Evolutionary conservation across 1,140 invertebrate genomes (phyloP), one percentile per base, ranked within the genome.

Genomic region (Magallana ariakensis): DNA sequence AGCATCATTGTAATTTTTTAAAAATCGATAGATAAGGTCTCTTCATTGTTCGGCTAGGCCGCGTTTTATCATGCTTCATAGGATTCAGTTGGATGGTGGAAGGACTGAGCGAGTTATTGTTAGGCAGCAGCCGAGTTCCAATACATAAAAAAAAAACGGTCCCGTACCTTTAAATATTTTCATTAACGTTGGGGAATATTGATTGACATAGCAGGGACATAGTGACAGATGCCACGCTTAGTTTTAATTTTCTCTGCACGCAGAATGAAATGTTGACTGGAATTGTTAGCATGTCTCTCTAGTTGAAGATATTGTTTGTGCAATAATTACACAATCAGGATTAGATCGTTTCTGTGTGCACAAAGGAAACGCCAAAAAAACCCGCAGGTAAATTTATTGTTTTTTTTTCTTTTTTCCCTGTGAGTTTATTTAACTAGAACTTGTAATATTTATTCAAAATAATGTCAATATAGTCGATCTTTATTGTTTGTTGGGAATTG

Each of bases 221-320:
- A 75, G 66, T 75, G 66, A 75, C 66, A 75, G 66, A 75, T 75
- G 66, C 66, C 66, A 75, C 66, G 66, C 66, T 9, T 75, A 26
- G 22, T 75, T 75, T 33, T 75, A 75, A 26, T 75, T 75, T 22
- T 75, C 66, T 8, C 22, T 46, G 33, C 33, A 5, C 22, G 66
- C 33, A 33, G 11, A 19, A 15, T 75, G 66, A 75, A 75, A 75
- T 26, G 66, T 13, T 19, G 66, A 75, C 66, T 26, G 2, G 66
- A 13, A 75, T 46, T 75, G 19, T 22, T 75, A 33, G 66, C 22
- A 26, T 13, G 11, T 75, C 22, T 33, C 11, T 75, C 33, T 19
- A 75, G 33, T 9, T 75, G 66, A 75, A 75, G 66, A 33, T 26
- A 13, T 13, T 75, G 66, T 75, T 75, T 75, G 66, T 75, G 66